Evolutionary conservation across 2,113 vertebrate genomes (phyloP).

Genomic region (Myrmecobius fasciatus): DNA sequence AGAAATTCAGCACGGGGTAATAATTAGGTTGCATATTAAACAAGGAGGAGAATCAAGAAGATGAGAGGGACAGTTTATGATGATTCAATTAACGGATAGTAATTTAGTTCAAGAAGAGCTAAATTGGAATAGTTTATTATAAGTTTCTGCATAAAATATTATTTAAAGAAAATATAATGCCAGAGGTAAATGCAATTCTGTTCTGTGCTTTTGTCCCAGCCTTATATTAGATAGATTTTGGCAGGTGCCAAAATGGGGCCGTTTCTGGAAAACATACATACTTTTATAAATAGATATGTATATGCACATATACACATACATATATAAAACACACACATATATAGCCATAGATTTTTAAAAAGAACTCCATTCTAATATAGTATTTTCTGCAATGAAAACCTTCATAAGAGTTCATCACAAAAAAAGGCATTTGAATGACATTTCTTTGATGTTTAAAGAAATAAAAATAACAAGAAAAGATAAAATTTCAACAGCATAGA

Average conservation of each 20-base stretch:
- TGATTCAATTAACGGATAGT: conserved; percentile 31
- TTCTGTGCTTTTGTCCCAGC: neutral
- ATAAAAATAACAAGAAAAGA: neutral
- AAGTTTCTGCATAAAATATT: conserved; percentile 16
- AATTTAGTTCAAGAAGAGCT: conserved; percentile 22
- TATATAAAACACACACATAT: neutral
- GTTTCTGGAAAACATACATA: conserved; percentile 15
- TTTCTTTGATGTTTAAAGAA: neutral
- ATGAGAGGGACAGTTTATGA: neutral
- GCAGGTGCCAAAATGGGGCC: neutral
- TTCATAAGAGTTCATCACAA: neutral
- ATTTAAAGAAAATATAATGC: conserved; percentile 10
- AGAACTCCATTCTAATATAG: neutral
- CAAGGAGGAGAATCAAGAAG: neutral
- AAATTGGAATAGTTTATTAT: conserved; percentile 7
- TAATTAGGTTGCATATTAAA: neutral
- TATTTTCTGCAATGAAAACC: neutral
- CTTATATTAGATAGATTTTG: conserved; percentile 2
- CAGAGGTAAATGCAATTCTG: neutral
- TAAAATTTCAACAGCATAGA: neutral
- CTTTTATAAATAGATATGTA: neutral
- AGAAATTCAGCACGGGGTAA: neutral
- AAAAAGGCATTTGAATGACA: conserved; percentile 24
- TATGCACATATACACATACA: no score
- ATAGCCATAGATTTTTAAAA: neutral